A percentile compares a stretch with the other conserved stretches of the same genome.
phyloP scores from a whole-genome alignment of 2,113 vertebrate genomes.

The Crocuta crocuta region DNA sequence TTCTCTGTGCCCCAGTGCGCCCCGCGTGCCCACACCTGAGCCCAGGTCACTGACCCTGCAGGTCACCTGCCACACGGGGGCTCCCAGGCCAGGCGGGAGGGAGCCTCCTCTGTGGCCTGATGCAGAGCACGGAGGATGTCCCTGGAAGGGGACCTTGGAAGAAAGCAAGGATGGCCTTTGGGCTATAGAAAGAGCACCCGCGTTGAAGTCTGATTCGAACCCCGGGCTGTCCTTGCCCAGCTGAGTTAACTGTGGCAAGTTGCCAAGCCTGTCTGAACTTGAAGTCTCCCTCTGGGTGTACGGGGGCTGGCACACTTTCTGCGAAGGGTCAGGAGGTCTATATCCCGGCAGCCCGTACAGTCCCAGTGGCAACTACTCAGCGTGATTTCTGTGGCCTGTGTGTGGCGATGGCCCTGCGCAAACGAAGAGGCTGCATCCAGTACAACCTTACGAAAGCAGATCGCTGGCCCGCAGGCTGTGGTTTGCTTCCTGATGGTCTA shows the following conservation, averaged over 20 bases:
- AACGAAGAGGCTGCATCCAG: background rate
- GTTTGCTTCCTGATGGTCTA: background rate
- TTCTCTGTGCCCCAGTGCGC: background rate
- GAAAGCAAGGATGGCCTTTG: background rate
- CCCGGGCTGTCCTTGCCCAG: background rate
- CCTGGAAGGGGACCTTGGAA: background rate
- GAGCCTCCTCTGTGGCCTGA: background rate
- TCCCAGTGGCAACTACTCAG: background rate
- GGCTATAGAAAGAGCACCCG: background rate
- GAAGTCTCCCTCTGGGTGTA: background rate
- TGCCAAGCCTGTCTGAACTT: conserved; percentile 3
- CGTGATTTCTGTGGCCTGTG: background rate
- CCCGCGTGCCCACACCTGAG: background rate
- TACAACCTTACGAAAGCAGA: background rate
- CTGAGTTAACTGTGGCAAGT: background rate
- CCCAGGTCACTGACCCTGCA: background rate
- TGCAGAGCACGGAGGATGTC: accelerated
- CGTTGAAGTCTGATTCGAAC: background rate
- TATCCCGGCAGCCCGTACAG: accelerated
- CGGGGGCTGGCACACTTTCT: background rate
- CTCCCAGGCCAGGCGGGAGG: background rate
- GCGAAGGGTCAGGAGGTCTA: background rate
- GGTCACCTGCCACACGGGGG: no score
- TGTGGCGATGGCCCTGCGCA: no score
- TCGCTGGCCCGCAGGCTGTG: accelerated